Evolutionary conservation across 2,113 vertebrate genomes (phyloP).

Genomic region (Carassius gibelio): DNA sequence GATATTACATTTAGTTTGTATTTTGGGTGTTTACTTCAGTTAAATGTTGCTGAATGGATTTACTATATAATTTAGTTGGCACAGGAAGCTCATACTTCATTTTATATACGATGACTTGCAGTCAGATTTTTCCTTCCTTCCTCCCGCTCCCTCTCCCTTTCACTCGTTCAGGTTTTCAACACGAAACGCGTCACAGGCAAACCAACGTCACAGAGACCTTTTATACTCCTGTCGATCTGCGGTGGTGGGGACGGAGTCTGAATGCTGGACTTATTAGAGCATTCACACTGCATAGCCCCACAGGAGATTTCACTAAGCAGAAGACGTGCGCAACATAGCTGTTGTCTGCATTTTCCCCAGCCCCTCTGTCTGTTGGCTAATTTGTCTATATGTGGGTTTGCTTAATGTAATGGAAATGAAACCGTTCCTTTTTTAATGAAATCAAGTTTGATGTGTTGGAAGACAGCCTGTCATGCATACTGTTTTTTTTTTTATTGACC

Average conservation of each 20-base stretch:
- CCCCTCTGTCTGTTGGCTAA: background rate
- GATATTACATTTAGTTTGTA: background rate
- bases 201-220: slow-evolving; percentile 34
- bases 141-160: background rate
- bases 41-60: background rate
- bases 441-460: slow-evolving; percentile 3
- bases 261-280: slow-evolving; percentile 34
- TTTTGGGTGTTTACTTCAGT: background rate
- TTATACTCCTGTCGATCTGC: slow-evolving; percentile 10
- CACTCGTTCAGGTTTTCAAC: background rate
- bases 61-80: background rate
- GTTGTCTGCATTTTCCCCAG: background rate
- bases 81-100: background rate
- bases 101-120: slow-evolving; percentile 6
- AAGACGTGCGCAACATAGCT: background rate
- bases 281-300: slow-evolving; percentile 24
- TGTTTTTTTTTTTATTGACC: too few relatives aligned
- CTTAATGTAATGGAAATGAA: slow-evolving; percentile 1
- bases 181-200: slow-evolving; percentile 23
- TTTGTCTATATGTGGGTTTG: background rate
- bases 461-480: background rate
- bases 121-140: background rate
- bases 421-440: background rate
- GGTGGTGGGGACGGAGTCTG: background rate
- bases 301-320: slow-evolving; percentile 1